Base-by-base conservation (phyloP, 2,113 vertebrate genomes). In the Condylura cristata region DNA sequence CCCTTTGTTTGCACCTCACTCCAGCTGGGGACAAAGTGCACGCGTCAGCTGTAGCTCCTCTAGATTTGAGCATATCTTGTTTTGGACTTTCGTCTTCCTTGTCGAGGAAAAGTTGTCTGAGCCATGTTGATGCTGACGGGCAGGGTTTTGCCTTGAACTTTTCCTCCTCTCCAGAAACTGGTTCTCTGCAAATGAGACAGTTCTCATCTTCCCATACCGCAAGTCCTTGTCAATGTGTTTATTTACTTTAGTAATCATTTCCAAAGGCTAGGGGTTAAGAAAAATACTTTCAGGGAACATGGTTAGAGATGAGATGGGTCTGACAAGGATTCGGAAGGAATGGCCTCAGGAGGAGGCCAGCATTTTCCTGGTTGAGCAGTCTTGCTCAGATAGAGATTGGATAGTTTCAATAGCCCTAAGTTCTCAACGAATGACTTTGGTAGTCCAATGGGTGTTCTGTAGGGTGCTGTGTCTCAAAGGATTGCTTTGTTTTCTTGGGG, bases 11-110 rank as follows among this genome's bases (percentile, higher is more conserved):
- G 63, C 46, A 65, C 68, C 63, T 95, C 34, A 10, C 61, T 93
- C 39, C n/a, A 82, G 65, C 60, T 68, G 78, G 96, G 74, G 86
- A 95, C 79, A 74, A 66, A 84, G 83, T 34, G 17, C 34, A 56
- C 2, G 0, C 74, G 56, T 39, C 74, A 72, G 51, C 75, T 34
- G 37, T 4, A 34, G 80, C 32, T 86, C 37, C 46, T 66, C 5
- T 39, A 41, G 79, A 17, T 65, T 30, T 41, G 76, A 80, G 58
- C 22, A 41, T 53, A n/a, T 83, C 60, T 84, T 83, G 72, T 34
- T 90, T 60, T 3, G 20, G 46, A 66, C 34, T 92, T 32, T 56
- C 6, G 6, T 46, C 32, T 84, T 92, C 41, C 13, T 13, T 24
- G 20, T 0, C 14, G 17, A 46, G 11, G n/a, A 14, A 65, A 89